Evolutionary conservation across 2,888 invertebrate genomes (phyloP).

Genomic region (Diaphora mendica): DNA sequence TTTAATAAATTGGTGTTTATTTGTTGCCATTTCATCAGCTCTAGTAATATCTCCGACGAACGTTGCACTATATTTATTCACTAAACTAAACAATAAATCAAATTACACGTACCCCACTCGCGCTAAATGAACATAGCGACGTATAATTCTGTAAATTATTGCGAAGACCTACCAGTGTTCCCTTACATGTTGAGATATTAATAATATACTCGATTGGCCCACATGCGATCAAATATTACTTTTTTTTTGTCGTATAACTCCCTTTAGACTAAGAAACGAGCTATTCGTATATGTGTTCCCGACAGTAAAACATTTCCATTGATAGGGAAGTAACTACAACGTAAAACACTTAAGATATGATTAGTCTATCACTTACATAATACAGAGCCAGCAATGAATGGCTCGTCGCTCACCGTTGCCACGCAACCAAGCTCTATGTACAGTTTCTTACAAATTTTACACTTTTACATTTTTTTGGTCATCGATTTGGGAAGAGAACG

Average conservation of each 20-base stretch:
- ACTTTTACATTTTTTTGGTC: constrained; percentile 74
- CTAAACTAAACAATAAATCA: constrained; percentile 57
- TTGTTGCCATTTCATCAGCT: constrained; percentile 13
- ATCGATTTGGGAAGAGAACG: constrained; percentile 75
- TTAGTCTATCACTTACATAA: constrained; percentile 77
- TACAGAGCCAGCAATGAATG: constrained; percentile 49
- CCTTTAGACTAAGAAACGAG: constrained; percentile 63
- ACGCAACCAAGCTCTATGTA: constrained; percentile 71
- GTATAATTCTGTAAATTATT: constrained; percentile 63
- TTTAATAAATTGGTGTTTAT: constrained; percentile 22
- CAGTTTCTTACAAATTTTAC: constrained; percentile 55
- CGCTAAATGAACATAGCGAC: constrained; percentile 58
- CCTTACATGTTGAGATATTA: constrained; percentile 78
- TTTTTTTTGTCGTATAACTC: constrained; percentile 66
- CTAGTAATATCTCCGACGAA: constrained; percentile 9
- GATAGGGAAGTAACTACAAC: constrained; percentile 71
- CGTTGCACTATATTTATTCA: constrained; percentile 42
- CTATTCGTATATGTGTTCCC: constrained; percentile 72
- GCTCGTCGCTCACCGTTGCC: constrained; percentile 63
- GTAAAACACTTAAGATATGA: constrained; percentile 82
- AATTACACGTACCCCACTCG: constrained; percentile 53
- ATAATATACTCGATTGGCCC: constrained; percentile 81
- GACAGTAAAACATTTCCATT: constrained; percentile 65
- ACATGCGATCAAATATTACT: constrained; percentile 64
- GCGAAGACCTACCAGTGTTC: constrained; percentile 79